These are phyloP conservation scores for Sebastes variabilis DNA, from an alignment of 2,797 vertebrate species.

Conservation along the genomic window DNA sequence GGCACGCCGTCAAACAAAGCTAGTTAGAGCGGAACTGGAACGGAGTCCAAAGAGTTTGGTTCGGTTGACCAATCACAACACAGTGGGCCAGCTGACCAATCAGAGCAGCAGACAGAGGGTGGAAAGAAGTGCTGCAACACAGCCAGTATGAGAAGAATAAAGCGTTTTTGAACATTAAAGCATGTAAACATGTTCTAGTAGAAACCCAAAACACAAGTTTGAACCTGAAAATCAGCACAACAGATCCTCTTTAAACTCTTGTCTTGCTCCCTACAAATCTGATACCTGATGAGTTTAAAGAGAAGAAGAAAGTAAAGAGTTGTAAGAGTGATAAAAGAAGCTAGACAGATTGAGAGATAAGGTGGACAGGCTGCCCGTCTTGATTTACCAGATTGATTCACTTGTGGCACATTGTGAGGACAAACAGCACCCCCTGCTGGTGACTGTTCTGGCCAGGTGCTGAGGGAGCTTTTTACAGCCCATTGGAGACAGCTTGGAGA, in stretches of 20 bases:
- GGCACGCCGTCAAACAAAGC: too few species aligned
- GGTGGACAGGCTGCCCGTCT: not conserved
- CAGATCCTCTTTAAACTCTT: not conserved
- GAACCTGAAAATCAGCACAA: too few species aligned
- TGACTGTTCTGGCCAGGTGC: constrained; percentile 28
- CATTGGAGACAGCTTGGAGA: constrained; percentile 28
- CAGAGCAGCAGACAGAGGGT: too few species aligned
- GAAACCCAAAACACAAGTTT: not conserved
- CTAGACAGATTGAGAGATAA: not conserved
- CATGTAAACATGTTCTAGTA: not conserved
- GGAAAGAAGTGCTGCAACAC: too few species aligned
- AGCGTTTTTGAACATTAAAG: not conserved
- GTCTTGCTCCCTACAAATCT: not conserved
- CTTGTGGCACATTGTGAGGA: constrained; percentile 46
- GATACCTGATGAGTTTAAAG: not conserved
- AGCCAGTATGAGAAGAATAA: too few species aligned
- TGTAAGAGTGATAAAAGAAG: not conserved
- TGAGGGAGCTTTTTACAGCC: not conserved
- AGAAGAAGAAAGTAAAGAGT: not conserved
- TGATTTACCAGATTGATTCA: not conserved
- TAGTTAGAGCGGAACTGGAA: too few species aligned
- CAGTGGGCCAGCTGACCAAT: too few species aligned
- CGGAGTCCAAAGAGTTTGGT: too few species aligned
- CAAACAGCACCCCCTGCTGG: constrained; percentile 66
- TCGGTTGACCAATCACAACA: too few species aligned